These are phyloP conservation scores for Regulus satrapa DNA, from an alignment of 2,113 vertebrate genomes.

Conservation along the genomic window DNA sequence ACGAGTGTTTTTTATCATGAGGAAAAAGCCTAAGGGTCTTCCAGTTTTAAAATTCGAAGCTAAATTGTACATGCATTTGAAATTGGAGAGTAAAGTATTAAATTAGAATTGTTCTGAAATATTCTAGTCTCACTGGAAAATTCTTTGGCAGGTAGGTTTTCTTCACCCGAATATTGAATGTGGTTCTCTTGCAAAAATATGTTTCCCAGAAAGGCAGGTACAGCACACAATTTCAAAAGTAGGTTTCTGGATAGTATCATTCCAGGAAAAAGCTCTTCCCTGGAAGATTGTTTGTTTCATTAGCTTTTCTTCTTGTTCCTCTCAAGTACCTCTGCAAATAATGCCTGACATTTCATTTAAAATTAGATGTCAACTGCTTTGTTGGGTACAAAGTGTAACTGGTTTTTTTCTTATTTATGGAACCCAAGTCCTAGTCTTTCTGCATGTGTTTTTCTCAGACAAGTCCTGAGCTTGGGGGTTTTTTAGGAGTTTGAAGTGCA, in stretches of 20 bases:
- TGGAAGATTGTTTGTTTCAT: neutral
- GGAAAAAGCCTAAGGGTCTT: neutral
- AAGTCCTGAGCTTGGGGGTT: neutral
- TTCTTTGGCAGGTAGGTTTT: neutral
- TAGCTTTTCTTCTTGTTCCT: neutral
- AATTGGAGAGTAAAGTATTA: neutral
- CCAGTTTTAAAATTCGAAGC: neutral
- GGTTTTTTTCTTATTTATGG: neutral
- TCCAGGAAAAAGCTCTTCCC: neutral
- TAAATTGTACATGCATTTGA: neutral
- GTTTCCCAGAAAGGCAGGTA: neutral
- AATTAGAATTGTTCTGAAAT: neutral
- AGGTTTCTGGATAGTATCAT: neutral
- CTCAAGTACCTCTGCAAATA: neutral
- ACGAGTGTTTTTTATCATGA: neutral
- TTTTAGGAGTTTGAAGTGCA: neutral
- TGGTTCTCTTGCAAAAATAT: neutral
- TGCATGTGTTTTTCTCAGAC: neutral
- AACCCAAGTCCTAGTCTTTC: neutral
- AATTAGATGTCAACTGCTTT: neutral
- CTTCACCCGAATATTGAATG: neutral
- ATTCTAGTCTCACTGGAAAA: neutral
- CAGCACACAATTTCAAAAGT: neutral
- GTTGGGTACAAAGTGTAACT: neutral
- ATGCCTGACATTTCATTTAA: neutral